These are phyloP conservation scores for Melanchra persicariae DNA, from an alignment of 2,888 invertebrate genomes.

Conservation along the genomic window DNA sequence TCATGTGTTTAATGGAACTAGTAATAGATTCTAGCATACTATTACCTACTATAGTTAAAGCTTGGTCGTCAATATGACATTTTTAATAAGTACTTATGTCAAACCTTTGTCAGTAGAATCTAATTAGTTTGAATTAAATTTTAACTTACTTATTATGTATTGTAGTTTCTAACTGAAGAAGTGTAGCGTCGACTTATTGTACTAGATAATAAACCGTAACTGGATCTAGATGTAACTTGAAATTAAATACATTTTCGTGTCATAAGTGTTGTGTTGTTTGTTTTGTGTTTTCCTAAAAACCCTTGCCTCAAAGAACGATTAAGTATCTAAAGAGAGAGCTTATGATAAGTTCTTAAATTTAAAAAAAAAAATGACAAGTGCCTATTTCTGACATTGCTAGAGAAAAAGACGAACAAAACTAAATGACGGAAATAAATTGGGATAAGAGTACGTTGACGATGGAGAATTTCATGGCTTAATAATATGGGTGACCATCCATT, in stretches of 20 bases:
- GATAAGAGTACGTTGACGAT: neutral
- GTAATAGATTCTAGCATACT: neutral
- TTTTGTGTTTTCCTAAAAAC: constrained; percentile 4
- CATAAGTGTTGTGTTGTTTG: constrained; percentile 6
- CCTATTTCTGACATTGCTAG: neutral
- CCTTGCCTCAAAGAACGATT: too few species aligned
- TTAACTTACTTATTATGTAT: neutral
- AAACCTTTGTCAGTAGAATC: neutral
- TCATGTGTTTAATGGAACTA: constrained; percentile 13
- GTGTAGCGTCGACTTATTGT: neutral
- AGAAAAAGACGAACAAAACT: neutral
- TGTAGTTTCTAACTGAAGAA: neutral
- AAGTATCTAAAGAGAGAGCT: neutral
- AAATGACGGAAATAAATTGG: too few species aligned
- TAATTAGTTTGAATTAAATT: neutral
- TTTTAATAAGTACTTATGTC: neutral
- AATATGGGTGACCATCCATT: too few species aligned
- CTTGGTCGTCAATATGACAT: neutral
- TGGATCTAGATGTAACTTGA: neutral
- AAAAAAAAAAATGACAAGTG: neutral
- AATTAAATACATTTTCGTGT: constrained; percentile 9
- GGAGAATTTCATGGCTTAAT: too few species aligned
- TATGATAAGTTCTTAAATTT: neutral
- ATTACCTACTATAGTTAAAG: neutral
- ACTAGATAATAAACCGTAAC: neutral